phyloP scores from a whole-genome alignment of 2,113 vertebrate genomes.

The Gila orcuttii region DNA sequence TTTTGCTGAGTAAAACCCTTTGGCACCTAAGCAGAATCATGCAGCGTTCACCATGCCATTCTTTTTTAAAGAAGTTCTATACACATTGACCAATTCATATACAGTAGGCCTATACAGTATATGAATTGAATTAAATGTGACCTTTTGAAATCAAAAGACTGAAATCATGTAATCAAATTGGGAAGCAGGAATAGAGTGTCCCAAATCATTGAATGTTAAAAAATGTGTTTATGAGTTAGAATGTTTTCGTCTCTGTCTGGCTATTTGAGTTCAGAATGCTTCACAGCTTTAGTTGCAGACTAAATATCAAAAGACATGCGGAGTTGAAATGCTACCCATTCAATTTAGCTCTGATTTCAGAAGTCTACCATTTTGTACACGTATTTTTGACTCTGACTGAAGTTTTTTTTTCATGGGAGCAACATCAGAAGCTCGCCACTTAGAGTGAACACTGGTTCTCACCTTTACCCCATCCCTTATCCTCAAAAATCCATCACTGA shows the following conservation, averaged over 20 bases:
- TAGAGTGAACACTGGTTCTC: not conserved
- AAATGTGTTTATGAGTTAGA: too few relatives aligned
- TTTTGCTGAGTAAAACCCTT: conserved; percentile 5
- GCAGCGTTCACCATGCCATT: not conserved
- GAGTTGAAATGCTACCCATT: not conserved
- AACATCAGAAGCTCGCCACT: not conserved
- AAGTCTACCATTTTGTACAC: not conserved
- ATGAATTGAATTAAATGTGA: too few relatives aligned
- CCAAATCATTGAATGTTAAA: too few relatives aligned
- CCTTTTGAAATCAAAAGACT: too few relatives aligned
- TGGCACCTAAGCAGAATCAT: not conserved
- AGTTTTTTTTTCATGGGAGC: not conserved
- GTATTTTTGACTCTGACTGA: not conserved
- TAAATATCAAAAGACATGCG: not conserved
- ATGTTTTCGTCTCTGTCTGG: not conserved
- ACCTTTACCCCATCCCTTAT: not conserved
- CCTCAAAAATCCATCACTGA: conserved; percentile 29
- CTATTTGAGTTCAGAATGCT: not conserved
- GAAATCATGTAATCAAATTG: too few relatives aligned
- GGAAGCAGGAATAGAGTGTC: too few relatives aligned
- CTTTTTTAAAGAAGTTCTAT: not conserved
- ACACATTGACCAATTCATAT: not conserved
- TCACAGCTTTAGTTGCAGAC: not conserved
- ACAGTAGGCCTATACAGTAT: too few relatives aligned
- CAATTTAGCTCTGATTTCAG: not conserved